phyloP scores from a whole-genome alignment of 2,113 vertebrate species.

The Pelodiscus sinensis region DNA sequence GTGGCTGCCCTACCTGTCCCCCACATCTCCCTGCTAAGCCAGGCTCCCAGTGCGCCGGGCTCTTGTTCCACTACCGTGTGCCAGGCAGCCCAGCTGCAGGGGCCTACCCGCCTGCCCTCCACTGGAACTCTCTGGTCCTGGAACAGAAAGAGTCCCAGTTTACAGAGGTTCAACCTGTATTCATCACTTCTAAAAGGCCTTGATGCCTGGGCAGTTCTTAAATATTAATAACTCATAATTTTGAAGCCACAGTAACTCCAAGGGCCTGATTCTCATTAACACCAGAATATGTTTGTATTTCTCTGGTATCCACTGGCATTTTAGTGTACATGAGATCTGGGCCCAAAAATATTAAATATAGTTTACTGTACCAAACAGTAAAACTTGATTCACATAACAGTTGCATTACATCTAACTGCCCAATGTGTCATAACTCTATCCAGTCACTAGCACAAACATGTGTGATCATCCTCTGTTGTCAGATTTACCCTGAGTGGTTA shows the following conservation, averaged over 20 bases:
- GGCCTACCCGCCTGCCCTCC: too few relatives aligned
- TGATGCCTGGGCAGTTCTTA: neutral
- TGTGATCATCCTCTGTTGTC: neutral
- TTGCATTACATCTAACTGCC: neutral
- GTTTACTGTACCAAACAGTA: neutral
- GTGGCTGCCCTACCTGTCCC: too few relatives aligned
- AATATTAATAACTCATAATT: neutral
- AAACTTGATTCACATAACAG: neutral
- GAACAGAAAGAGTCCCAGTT: too few relatives aligned
- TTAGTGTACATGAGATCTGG: neutral
- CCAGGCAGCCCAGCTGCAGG: too few relatives aligned
- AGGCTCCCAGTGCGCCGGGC: too few relatives aligned
- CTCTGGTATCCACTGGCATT: neutral
- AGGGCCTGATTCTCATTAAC: neutral
- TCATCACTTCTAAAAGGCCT: neutral
- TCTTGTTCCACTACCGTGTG: too few relatives aligned
- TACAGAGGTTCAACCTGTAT: neutral
- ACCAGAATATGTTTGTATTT: neutral
- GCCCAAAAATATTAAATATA: neutral
- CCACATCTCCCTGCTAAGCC: too few relatives aligned
- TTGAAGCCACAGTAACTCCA: neutral
- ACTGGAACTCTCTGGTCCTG: too few relatives aligned
- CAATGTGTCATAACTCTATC: neutral
- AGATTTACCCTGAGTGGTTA: neutral
- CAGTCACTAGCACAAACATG: neutral